Evolutionary conservation across 2,888 invertebrate genomes (phyloP).

Genomic region (Microctonus hyperodae): DNA sequence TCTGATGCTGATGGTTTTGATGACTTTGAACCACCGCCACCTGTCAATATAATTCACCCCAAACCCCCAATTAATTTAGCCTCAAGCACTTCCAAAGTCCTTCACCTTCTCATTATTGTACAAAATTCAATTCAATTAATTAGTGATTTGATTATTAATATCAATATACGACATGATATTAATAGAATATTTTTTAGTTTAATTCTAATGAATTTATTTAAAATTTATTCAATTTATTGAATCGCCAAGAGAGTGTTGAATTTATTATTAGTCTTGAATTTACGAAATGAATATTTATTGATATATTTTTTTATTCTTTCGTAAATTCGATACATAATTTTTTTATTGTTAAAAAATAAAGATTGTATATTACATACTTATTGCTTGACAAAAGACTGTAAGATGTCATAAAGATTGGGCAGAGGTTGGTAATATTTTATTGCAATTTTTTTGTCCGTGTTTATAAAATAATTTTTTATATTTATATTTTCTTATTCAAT

Average conservation of each 20-base stretch:
- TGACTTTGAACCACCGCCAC: constrained; percentile 72
- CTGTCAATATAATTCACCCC: constrained; percentile 75
- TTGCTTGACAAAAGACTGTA: constrained; percentile 43
- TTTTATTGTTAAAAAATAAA: constrained; percentile 41
- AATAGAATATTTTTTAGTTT: neutral
- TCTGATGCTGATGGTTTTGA: constrained; percentile 69
- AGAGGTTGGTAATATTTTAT: constrained; percentile 3
- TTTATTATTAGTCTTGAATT: neutral
- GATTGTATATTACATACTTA: constrained; percentile 46
- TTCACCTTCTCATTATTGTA: constrained; percentile 45
- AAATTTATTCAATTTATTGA: constrained; percentile 17
- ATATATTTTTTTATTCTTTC: neutral
- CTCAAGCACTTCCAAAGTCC: constrained; percentile 45
- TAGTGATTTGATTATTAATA: constrained; percentile 27
- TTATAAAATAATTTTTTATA: constrained; percentile 43
- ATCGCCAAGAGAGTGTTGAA: neutral
- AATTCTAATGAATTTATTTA: constrained; percentile 18
- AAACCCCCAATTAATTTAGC: constrained; percentile 65
- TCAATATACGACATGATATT: neutral
- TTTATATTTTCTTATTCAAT: neutral
- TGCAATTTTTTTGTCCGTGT: constrained; percentile 31
- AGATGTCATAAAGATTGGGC: neutral
- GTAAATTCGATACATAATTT: constrained; percentile 21
- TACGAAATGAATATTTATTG: neutral
- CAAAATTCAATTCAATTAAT: constrained; percentile 48